Conservation (phyloP, 1,140 invertebrate genomes). For the Drosophila melanica region DNA sequence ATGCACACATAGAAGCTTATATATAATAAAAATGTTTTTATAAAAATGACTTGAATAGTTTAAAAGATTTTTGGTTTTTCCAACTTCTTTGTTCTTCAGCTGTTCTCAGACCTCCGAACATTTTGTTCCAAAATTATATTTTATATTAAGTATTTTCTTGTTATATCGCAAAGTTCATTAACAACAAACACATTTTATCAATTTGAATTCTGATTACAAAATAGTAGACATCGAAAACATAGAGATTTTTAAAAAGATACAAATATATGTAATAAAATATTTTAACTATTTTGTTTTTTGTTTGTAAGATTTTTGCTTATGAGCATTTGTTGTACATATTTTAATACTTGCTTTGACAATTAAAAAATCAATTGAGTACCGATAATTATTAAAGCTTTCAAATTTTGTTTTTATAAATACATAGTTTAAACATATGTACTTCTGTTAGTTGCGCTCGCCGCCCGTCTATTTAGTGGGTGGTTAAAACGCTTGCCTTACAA, state of each 20-base stretch:
- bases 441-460: constrained; percentile 21
- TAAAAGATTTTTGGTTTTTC: constrained; percentile 18
- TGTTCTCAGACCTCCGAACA: constrained; percentile 1
- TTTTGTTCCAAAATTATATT: constrained; percentile 35
- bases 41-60: constrained; percentile 53
- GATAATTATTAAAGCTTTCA: constrained; percentile 74
- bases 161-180: constrained; percentile 51
- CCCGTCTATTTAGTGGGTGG: constrained; percentile 8
- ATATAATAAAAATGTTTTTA: constrained; percentile 52
- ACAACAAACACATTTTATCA: constrained; percentile 65
- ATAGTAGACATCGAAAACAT: constrained; percentile 78
- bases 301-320: constrained; percentile 39
- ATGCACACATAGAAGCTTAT: constrained; percentile 55
- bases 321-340: constrained; percentile 53
- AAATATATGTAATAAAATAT: constrained; percentile 61
- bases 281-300: constrained; percentile 49
- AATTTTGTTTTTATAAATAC: constrained; percentile 55
- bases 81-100: constrained; percentile 10
- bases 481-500: constrained; percentile 7
- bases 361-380: constrained; percentile 66
- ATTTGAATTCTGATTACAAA: constrained; percentile 62
- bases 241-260: constrained; percentile 75
- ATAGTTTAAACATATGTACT: constrained; percentile 24
- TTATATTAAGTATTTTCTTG: constrained; percentile 35
- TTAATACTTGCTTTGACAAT: constrained; percentile 66